phyloP scores from a whole-genome alignment of 2,797 vertebrate species.

The Strix occidentalis region DNA sequence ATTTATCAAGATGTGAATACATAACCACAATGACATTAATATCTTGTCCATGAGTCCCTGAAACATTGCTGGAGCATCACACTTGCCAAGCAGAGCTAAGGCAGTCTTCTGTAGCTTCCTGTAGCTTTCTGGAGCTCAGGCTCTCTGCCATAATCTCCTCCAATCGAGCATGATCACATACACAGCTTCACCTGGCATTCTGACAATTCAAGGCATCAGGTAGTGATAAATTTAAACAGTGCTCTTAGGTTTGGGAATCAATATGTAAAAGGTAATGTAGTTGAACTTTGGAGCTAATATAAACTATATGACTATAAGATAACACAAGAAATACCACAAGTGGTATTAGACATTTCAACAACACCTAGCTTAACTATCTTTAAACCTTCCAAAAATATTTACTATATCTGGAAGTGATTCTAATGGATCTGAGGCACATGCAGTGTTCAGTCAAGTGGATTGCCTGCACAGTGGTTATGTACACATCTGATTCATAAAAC shows the following conservation, averaged over 20 bases:
- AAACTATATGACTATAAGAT: background rate
- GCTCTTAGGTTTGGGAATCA: background rate
- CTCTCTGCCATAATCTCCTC: background rate
- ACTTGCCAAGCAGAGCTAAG: background rate
- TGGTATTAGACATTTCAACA: background rate
- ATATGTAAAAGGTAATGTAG: background rate
- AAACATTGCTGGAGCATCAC: background rate
- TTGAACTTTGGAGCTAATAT: background rate
- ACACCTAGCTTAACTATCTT: background rate
- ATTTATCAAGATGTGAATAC: background rate
- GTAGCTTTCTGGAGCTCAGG: background rate
- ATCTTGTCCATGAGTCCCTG: background rate
- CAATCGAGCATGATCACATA: background rate
- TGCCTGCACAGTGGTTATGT: fast-evolving
- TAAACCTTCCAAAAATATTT: background rate
- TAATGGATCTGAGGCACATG: background rate
- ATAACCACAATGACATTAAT: background rate
- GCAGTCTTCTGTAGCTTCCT: background rate
- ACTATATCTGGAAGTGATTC: background rate
- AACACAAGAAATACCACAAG: background rate
- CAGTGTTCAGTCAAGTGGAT: background rate
- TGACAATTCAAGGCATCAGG: background rate
- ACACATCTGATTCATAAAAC: background rate
- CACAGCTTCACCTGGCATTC: background rate
- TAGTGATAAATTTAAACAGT: background rate